Conservation (phyloP, 2,113 vertebrate species). For the Centrocercus urophasianus region DNA sequence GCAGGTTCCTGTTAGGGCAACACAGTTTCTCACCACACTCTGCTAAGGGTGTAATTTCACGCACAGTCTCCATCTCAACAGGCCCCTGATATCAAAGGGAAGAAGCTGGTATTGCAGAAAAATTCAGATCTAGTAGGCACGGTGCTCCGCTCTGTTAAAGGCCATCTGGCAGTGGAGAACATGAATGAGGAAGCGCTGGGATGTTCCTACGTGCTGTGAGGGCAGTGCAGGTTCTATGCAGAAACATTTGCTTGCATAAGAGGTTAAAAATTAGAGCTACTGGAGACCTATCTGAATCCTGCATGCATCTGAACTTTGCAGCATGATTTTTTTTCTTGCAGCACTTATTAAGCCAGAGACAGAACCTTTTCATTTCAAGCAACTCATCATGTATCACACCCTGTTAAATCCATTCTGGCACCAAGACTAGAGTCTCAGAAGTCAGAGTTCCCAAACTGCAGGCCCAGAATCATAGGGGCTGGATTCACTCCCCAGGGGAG, state of each 20-base stretch:
- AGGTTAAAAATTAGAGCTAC: not conserved
- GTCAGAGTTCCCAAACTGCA: not conserved
- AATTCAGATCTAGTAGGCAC: not conserved
- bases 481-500: not conserved
- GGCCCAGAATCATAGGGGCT: too few species aligned
- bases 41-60: not conserved
- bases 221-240: not conserved
- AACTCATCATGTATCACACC: not conserved
- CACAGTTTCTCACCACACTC: not conserved
- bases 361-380: slow-evolving; percentile 12
- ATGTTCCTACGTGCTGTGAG: not conserved
- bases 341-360: not conserved
- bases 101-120: not conserved
- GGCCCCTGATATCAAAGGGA: not conserved
- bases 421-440: not conserved
- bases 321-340: not conserved
- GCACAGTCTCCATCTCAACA: not conserved
- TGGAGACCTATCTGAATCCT: not conserved
- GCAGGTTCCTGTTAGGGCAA: not conserved
- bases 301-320: not conserved
- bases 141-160: not conserved
- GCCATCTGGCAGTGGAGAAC: not conserved
- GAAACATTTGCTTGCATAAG: not conserved
- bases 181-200: not conserved
- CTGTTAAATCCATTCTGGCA: not conserved